Percentiles rank a stretch among this genome's conserved stretches.
phyloP scores from a whole-genome alignment of 2,113 vertebrate genomes.

The Percopsis transmontana region DNA sequence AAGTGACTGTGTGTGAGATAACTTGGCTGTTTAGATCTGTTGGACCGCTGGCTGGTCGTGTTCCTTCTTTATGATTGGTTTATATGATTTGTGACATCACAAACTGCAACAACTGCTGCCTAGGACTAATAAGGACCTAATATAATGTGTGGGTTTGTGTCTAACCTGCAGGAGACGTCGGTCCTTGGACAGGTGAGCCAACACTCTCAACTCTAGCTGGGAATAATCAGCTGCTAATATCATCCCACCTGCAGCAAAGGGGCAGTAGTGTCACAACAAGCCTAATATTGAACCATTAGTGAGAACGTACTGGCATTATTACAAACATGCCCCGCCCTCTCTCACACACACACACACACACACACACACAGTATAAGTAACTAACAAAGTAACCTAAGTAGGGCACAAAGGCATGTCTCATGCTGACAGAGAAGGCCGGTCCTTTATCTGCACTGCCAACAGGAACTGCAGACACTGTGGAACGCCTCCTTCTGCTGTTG shows the following conservation, averaged over 20 bases:
- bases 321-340: neutral
- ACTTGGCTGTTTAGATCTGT: no score
- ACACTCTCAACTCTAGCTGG: slow-evolving; percentile 91
- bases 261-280: neutral
- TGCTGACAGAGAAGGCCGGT: slow-evolving; percentile 87
- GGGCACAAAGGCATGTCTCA: slow-evolving; percentile 94
- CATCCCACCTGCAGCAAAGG: slow-evolving; percentile 81
- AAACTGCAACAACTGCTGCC: no score
- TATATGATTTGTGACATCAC: no score
- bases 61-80: no score
- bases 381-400: slow-evolving; percentile 83
- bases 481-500: slow-evolving; percentile 55
- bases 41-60: no score
- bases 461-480: slow-evolving; percentile 29
- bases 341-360: neutral
- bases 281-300: no score
- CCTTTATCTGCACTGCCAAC: slow-evolving; percentile 63
- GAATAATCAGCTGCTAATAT: slow-evolving; percentile 96
- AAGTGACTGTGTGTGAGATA: no score
- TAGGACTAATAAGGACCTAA: no score
- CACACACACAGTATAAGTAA: neutral
- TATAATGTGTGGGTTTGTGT: neutral
- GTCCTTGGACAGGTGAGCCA: slow-evolving; percentile 91
- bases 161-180: slow-evolving; percentile 79
- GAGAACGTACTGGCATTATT: neutral